phyloP scores from a whole-genome alignment of 2,888 invertebrate genomes.

The Sabellastarte sp. region DNA sequence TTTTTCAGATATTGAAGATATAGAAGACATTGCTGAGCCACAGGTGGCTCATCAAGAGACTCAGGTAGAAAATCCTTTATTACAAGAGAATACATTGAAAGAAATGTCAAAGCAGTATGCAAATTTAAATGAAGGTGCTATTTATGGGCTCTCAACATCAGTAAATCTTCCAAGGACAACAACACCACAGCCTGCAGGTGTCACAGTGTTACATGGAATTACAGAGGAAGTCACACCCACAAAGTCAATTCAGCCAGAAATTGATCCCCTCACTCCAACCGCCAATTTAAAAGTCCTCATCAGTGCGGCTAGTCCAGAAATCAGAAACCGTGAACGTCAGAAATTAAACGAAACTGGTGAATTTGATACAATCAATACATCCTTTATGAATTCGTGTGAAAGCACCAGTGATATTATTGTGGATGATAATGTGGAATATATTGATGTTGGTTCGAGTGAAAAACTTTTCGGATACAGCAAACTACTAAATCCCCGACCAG shows the following conservation, averaged over 20 bases:
- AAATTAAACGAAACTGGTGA: constrained; percentile 2
- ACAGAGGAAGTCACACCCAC: constrained; percentile 14
- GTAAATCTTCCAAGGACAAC: neutral
- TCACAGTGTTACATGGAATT: neutral
- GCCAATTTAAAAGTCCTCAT: constrained; percentile 71
- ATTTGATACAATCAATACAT: neutral
- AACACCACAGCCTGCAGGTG: neutral
- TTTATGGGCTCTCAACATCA: neutral
- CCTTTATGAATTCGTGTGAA: neutral
- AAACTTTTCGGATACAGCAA: too few relatives aligned
- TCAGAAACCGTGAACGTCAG: constrained; percentile 37
- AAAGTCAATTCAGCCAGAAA: constrained; percentile 1
- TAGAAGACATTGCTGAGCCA: neutral
- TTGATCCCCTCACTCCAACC: constrained; percentile 66
- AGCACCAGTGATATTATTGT: neutral
- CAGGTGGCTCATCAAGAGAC: neutral
- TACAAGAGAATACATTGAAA: neutral
- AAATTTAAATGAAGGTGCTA: neutral
- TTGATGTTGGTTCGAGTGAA: too few relatives aligned
- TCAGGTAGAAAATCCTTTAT: neutral
- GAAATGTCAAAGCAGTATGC: neutral
- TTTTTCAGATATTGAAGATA: neutral
- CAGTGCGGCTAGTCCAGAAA: constrained; percentile 65
- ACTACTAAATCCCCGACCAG: too few relatives aligned
- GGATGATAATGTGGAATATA: neutral